These are phyloP conservation scores for Nycticebus coucang DNA, from an alignment of 2,113 vertebrate species.

Conservation along the genomic window DNA sequence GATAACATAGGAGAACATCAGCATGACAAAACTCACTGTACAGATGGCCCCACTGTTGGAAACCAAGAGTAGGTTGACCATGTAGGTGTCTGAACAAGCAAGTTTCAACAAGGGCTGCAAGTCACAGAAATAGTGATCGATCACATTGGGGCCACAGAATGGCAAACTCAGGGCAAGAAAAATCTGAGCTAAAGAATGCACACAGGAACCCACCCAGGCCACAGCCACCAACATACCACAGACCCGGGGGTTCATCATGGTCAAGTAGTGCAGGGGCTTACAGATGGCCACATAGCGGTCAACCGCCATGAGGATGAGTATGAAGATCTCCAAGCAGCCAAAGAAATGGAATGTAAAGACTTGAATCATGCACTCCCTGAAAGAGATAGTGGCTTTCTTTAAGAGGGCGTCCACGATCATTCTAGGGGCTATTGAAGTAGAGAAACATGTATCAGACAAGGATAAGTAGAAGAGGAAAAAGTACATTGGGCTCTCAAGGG, in stretches of 20 bases:
- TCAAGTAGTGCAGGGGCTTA: constrained; percentile 55
- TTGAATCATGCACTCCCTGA: constrained; percentile 55
- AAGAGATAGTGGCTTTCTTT: constrained; percentile 35
- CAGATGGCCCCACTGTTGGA: constrained; percentile 66
- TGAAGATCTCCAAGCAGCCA: constrained; percentile 61
- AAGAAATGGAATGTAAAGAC: constrained; percentile 67
- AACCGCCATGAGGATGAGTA: constrained; percentile 68
- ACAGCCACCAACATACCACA: not conserved
- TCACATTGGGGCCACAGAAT: constrained; percentile 74
- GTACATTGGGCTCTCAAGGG: constrained; percentile 55
- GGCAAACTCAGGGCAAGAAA: constrained; percentile 60
- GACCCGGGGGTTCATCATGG: not conserved
- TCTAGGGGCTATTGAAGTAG: constrained; percentile 48
- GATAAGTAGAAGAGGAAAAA: constrained; percentile 74
- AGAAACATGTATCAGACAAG: constrained; percentile 68
- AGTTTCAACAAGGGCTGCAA: constrained; percentile 69
- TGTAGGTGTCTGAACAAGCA: constrained; percentile 61
- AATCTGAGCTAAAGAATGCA: constrained; percentile 65
- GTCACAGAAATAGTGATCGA: constrained; percentile 77
- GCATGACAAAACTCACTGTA: constrained; percentile 51
- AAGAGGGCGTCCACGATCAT: constrained; percentile 32
- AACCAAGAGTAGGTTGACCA: constrained; percentile 56
- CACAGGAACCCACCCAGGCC: constrained; percentile 65
- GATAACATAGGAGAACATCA: constrained; percentile 48
- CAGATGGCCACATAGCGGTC: constrained; percentile 72